Conservation (phyloP, 64 coral and sea anemone species). For the Actinia equina region DNA sequence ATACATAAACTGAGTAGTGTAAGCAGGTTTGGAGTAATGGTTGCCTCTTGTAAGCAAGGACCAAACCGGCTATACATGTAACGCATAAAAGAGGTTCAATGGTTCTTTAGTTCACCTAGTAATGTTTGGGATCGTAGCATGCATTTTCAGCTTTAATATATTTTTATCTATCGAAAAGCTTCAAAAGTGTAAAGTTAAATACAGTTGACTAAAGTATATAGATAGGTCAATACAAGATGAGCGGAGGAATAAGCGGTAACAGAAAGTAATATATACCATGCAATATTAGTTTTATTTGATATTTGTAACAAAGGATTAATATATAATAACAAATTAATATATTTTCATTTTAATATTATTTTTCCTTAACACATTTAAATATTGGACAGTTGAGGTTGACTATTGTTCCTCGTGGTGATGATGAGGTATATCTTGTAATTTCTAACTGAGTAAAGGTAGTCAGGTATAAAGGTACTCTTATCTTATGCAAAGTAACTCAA, state of each 20-base stretch:
- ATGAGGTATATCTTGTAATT: background rate
- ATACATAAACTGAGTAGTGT: too few species aligned
- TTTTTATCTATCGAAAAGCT: background rate
- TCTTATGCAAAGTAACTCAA: background rate
- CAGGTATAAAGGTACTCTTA: background rate
- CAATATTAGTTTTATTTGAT: background rate
- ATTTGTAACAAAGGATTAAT: background rate
- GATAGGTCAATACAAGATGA: background rate
- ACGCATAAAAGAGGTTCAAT: too few species aligned
- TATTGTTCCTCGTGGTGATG: background rate
- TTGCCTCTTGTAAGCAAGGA: too few species aligned
- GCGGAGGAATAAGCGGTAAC: background rate
- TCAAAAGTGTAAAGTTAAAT: background rate
- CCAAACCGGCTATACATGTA: too few species aligned
- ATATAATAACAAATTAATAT: background rate
- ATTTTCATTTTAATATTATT: constrained; percentile 1
- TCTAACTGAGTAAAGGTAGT: background rate
- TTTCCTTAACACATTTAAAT: background rate
- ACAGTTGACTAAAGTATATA: background rate
- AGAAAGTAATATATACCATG: background rate
- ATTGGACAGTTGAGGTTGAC: background rate
- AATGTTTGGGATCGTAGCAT: background rate
- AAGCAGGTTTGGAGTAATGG: too few species aligned
- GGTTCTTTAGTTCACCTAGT: too few species aligned
- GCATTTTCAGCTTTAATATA: background rate